Evolutionary conservation across 2,888 invertebrate species (phyloP), one percentile per base, ranked within the genome.

Genomic region (Luperina nickerlii): DNA sequence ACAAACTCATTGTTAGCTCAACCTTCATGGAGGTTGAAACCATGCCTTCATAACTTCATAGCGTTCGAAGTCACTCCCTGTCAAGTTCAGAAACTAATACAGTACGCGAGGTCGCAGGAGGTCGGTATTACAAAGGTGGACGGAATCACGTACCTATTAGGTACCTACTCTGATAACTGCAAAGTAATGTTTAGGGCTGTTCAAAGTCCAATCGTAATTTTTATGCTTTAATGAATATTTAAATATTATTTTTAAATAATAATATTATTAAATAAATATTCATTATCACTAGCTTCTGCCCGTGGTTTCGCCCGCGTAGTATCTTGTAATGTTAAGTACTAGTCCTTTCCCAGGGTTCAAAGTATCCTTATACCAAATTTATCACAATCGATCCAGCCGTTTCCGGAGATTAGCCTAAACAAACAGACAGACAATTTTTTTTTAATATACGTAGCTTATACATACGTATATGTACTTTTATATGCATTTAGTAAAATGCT

Each of bases 51-150:
- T 84, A 81, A 80, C 76, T 84, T 81, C 48, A 51, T 66, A 84
- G 6, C 48, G 54, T 27, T 74, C 45, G 67, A 73, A 87, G 82
- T 89, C 85, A 81, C 71, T 75, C 72, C 85, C 88, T 84, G 83
- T 85, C 91, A 92, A 92, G 92, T 90, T 92, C 91, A 91, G 74
- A 78, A 76, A 74, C 71, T 89, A 90, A 90, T 90, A 82, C 83
- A 89, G 85, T 79, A 83, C 79, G 81, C 89, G 89, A 91, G 92
- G 91, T 88, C 89, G 80, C 32, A 24, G 42, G 72, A 89, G 90
- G 90, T 90, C 88, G 87, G 81, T 86, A 76, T 24, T 85, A 87
- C 84, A 83, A 86, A 84, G 85, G 81, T 84, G 65, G 78, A 74
- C 69, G 62, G 68, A 72, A 85, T 76, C 90, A 90, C 89, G 90